A percentile compares a stretch with the other conserved stretches of the same genome.
phyloP scores from a whole-genome alignment of 2,888 invertebrate species.

The Selenia dentaria region DNA sequence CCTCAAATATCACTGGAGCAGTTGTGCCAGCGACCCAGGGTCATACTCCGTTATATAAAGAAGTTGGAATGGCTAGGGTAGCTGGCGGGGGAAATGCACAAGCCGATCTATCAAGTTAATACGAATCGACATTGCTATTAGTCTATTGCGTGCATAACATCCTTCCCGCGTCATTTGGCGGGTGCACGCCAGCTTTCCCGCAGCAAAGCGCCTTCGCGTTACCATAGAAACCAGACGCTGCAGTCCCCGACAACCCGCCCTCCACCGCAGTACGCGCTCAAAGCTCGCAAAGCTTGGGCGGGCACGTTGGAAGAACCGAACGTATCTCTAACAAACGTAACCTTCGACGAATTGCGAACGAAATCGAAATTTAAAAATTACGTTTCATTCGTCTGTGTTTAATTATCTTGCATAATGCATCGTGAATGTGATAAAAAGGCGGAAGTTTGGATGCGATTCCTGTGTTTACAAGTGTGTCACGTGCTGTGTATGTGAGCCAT shows the following conservation, averaged over 20 bases:
- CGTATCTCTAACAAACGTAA: constrained; percentile 21
- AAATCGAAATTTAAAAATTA: constrained; percentile 19
- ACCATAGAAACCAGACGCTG: constrained; percentile 77
- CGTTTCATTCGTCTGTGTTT: neutral
- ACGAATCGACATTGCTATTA: neutral
- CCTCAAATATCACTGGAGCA: too few species aligned
- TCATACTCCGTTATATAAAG: too few species aligned
- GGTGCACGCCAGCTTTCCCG: constrained; percentile 51
- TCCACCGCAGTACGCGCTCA: constrained; percentile 71
- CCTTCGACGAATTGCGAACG: constrained; percentile 25
- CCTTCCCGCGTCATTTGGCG: constrained; percentile 42
- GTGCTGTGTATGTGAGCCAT: constrained; percentile 69
- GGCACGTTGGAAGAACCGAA: too few species aligned
- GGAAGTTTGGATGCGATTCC: constrained; percentile 73
- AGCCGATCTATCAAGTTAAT: neutral
- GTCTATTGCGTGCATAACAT: constrained; percentile 27
- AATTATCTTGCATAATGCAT: constrained; percentile 16
- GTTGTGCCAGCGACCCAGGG: too few species aligned
- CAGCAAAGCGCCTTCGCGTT: constrained; percentile 56
- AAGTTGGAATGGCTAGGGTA: too few species aligned
- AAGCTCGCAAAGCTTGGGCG: constrained; percentile 49
- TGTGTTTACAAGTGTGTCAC: constrained; percentile 61
- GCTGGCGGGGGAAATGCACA: neutral
- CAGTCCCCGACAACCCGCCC: constrained; percentile 71
- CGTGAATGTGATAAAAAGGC: constrained; percentile 11